A percentile compares a stretch with the other conserved stretches of the same genome.
These are phyloP conservation scores for Cryptophagus acutangulus DNA, from an alignment of 2,888 invertebrate genomes.

Conservation along the genomic window DNA sequence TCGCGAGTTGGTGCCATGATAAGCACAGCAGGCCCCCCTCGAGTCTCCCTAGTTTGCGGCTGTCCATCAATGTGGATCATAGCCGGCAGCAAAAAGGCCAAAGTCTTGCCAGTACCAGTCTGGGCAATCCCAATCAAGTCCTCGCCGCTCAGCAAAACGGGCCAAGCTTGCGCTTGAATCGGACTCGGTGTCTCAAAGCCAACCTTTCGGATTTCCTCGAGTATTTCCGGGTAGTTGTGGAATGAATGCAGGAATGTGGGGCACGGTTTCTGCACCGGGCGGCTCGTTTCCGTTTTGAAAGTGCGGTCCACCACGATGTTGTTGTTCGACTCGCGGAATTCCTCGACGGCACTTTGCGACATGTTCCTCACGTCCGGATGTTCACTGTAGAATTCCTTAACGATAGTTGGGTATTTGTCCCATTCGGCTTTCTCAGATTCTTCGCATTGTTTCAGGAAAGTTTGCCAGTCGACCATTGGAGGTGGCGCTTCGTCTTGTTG, in stretches of 20 bases:
- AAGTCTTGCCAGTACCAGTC: constrained; percentile 87
- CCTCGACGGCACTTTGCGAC: constrained; percentile 57
- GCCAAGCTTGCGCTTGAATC: constrained; percentile 94
- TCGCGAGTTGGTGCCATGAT: constrained; percentile 92
- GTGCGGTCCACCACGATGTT: constrained; percentile 69
- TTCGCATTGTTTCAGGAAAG: background rate
- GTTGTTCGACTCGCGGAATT: constrained; percentile 62
- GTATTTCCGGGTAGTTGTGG: constrained; percentile 73
- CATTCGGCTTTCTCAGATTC: constrained; percentile 44
- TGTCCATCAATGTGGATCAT: constrained; percentile 90
- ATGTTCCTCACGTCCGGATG: constrained; percentile 64
- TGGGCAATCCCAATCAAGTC: constrained; percentile 97
- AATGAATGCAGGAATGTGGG: constrained; percentile 80
- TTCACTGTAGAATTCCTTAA: constrained; percentile 81
- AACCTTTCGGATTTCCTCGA: constrained; percentile 74
- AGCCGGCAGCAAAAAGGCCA: constrained; percentile 89
- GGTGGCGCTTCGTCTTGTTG: background rate
- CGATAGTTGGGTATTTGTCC: constrained; percentile 61
- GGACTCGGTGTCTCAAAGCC: constrained; percentile 81
- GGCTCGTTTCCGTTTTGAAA: constrained; percentile 45
- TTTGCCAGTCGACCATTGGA: constrained; percentile 1
- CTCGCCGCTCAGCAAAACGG: constrained; percentile 80
- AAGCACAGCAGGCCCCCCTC: constrained; percentile 80
- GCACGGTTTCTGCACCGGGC: constrained; percentile 70
- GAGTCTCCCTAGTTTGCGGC: constrained; percentile 61